A percentile compares a stretch with the other conserved stretches of the same genome.
phyloP scores from a whole-genome alignment of 2,888 invertebrate genomes.

The Rhingia campestris region DNA sequence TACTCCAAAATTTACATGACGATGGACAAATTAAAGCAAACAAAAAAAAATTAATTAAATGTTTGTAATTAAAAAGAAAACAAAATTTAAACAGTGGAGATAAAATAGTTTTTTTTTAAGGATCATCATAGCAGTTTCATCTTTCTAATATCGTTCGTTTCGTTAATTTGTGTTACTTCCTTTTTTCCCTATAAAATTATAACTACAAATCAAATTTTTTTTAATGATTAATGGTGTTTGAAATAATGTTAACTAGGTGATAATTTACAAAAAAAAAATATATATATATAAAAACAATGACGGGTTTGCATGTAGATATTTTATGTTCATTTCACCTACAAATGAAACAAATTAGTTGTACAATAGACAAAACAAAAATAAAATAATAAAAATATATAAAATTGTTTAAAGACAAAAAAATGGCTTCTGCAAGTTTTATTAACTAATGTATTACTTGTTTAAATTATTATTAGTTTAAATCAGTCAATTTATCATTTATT shows the following conservation, averaged over 20 bases:
- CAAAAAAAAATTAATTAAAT: neutral
- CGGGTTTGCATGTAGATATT: neutral
- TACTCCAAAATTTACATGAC: neutral
- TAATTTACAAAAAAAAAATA: constrained; percentile 39
- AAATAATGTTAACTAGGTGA: neutral
- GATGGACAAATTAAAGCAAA: neutral
- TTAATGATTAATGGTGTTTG: neutral
- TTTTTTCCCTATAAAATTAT: neutral
- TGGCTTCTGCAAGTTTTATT: constrained; percentile 39
- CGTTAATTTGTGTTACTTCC: constrained; percentile 14
- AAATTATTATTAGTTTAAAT: constrained; percentile 64
- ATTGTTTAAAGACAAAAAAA: constrained; percentile 31
- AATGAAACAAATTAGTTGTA: constrained; percentile 38
- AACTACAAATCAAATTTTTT: neutral
- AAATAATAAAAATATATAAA: constrained; percentile 30
- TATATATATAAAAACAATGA: neutral
- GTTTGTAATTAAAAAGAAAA: constrained; percentile 8
- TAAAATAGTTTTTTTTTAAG: constrained; percentile 34
- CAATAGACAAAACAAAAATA: constrained; percentile 34
- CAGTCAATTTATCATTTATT: constrained; percentile 66
- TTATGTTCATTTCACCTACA: neutral
- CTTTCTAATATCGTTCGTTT: constrained; percentile 32
- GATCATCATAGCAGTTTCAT: constrained; percentile 28
- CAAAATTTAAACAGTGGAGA: constrained; percentile 31
- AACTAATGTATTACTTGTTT: constrained; percentile 37